These are phyloP conservation scores for Cantharis rufa DNA, from an alignment of 2,888 invertebrate species.

Conservation along the genomic window DNA sequence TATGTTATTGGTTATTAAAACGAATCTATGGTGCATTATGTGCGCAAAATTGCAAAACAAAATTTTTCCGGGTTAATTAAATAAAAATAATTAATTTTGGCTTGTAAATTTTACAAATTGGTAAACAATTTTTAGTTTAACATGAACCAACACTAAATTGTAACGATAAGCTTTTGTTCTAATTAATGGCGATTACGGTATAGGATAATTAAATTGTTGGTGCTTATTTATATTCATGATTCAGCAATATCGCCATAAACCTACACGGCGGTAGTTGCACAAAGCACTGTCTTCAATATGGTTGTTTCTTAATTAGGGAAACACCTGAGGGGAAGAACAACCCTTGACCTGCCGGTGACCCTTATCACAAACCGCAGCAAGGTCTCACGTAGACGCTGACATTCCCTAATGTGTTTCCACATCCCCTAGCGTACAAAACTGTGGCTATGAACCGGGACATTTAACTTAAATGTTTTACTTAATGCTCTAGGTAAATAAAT, in stretches of 20 bases:
- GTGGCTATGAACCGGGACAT: constrained; percentile 20
- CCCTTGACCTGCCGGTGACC: constrained; percentile 35
- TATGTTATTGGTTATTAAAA: too few relatives aligned
- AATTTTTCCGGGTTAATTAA: not conserved
- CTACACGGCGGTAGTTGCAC: constrained; percentile 20
- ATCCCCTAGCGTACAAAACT: constrained; percentile 10
- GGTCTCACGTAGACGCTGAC: constrained; percentile 21
- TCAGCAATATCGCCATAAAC: constrained; percentile 19
- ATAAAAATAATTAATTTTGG: not conserved
- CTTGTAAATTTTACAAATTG: not conserved
- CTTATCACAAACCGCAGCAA: constrained; percentile 32
- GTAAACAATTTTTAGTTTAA: not conserved
- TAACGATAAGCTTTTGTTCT: not conserved
- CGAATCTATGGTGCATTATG: not conserved
- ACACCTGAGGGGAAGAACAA: constrained; percentile 35
- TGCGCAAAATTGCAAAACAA: not conserved
- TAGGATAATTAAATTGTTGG: constrained; percentile 4
- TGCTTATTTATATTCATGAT: constrained; percentile 25
- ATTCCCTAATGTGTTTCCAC: constrained; percentile 26
- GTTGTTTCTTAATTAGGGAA: constrained; percentile 33
- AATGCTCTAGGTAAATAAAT: constrained; percentile 17
- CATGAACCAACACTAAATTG: not conserved
- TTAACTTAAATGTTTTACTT: constrained; percentile 22
- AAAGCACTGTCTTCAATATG: constrained; percentile 29
- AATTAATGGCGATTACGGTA: constrained; percentile 7